Conservation (phyloP, 1,140 invertebrate genomes). For the Zelostemma sp. region DNA sequence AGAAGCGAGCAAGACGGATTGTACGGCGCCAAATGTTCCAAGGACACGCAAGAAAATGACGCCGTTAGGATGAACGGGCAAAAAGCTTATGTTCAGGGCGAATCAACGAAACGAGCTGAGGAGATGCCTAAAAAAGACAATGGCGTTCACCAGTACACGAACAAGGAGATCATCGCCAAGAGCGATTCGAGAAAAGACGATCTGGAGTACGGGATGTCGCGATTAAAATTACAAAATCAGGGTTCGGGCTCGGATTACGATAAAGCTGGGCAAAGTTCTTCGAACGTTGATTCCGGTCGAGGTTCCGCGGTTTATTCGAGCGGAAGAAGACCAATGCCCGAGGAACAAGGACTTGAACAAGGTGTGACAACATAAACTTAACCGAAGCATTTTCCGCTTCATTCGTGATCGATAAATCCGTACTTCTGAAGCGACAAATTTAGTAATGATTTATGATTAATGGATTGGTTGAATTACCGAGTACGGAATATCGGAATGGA, state of each 20-base stretch:
- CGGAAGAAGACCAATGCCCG: slow-evolving; percentile 71
- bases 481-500: too few relatives aligned
- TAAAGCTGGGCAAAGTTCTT: slow-evolving; percentile 78
- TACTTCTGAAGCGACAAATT: too few relatives aligned
- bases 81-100: slow-evolving; percentile 11
- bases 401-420: too few relatives aligned
- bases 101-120: slow-evolving; percentile 31
- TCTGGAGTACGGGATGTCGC: slow-evolving; percentile 61
- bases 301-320: slow-evolving; percentile 83
- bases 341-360: slow-evolving; percentile 47
- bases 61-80: slow-evolving; percentile 26
- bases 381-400: too few relatives aligned
- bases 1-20: slow-evolving; percentile 52
- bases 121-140: slow-evolving; percentile 51
- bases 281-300: slow-evolving; percentile 81
- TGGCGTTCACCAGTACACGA: slow-evolving; percentile 27
- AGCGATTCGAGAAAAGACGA: slow-evolving; percentile 58
- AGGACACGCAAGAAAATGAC: slow-evolving; percentile 42
- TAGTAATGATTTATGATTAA: too few relatives aligned
- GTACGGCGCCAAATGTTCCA: slow-evolving; percentile 41
- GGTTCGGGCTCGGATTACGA: slow-evolving; percentile 79
- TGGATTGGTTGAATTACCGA: too few relatives aligned
- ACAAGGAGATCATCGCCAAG: slow-evolving; percentile 49
- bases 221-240: slow-evolving; percentile 70
- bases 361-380: too few relatives aligned